Evolutionary conservation across 2,113 vertebrate species (phyloP), one percentile per base, ranked within the genome.

Genomic region (Garra rufa): DNA sequence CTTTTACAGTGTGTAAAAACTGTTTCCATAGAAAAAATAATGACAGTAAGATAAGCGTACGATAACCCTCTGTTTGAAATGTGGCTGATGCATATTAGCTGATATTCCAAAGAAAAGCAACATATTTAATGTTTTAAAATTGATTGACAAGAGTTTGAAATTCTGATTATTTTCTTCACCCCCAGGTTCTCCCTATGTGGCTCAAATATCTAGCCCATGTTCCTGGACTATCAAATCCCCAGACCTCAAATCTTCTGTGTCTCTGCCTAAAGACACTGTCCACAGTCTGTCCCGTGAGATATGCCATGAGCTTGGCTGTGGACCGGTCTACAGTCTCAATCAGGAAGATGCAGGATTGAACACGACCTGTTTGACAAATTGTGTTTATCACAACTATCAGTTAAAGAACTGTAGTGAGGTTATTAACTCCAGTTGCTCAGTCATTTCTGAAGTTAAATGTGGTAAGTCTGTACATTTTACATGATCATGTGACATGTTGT

Each of bases 351-450:
- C 76, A 1, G 9, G 75, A 1, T 5, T n/a, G 15, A 82, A 82
- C 1, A 30, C 48, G 28, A 78, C 4, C 52, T 94, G 94, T 86
- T 87, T 92, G 4, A 83, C 87, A 0, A 24, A 65, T 65, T 95
- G 93, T 26, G 17, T 14, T 14, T 89, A 89, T 73, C n/a, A n/a
- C 9, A 69, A 88, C 7, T 73, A 38, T 1, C 85, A 78, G 5
- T 63, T 95, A 17, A 69, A 83, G 28, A 92, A 92, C 88, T 94
- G 94, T 57, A 91, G 87, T 0, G 15, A 85, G 24, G 81, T 21
- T 0, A 8, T 9, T 1, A 61, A 14, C 15, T 65, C 1, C 0
- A 5, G 52, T 43, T 95, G 93, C 87, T 26, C n/a, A 0, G 24
- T 69, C 38, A 61, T 92, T 1, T 41, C 30, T 5, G 28, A 59